phyloP scores from a whole-genome alignment of 1,140 invertebrate species.

The Drosophila quadrilineata region DNA sequence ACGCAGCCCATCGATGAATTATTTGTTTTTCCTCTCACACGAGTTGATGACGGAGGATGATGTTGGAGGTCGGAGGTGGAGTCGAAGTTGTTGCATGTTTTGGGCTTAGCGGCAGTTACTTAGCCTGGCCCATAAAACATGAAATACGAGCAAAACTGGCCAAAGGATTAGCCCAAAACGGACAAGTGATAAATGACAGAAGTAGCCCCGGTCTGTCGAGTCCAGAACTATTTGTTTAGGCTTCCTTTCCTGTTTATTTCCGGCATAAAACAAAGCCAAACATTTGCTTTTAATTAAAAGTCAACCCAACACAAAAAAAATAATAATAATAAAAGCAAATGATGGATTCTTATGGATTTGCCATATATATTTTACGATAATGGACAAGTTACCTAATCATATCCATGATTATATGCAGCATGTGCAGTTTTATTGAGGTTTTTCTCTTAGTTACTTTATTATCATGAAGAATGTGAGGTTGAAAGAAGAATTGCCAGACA shows the following conservation, averaged over 20 bases:
- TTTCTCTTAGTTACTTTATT: too few species aligned
- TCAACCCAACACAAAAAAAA: constrained; percentile 29
- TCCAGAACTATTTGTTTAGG: constrained; percentile 72
- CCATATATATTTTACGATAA: too few species aligned
- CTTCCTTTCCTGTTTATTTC: constrained; percentile 56
- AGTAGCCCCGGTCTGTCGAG: too few species aligned
- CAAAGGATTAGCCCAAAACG: constrained; percentile 62
- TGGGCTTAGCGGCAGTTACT: constrained; percentile 72
- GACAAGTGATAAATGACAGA: constrained; percentile 57
- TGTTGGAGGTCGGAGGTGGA: not conserved
- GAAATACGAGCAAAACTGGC: constrained; percentile 69
- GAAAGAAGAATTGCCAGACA: too few species aligned
- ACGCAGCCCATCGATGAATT: constrained; percentile 70
- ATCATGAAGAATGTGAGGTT: too few species aligned
- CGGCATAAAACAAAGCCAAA: constrained; percentile 69
- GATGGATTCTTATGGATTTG: not conserved
- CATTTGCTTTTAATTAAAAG: constrained; percentile 78
- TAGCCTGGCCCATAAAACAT: constrained; percentile 76
- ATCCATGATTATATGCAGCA: too few species aligned
- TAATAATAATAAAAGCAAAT: constrained; percentile 9
- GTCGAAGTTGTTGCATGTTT: constrained; percentile 44
- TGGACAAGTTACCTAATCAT: too few species aligned
- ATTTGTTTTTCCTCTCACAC: constrained; percentile 44
- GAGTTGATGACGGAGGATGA: not conserved
- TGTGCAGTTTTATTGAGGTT: too few species aligned